Conservation (phyloP, 2,888 invertebrate genomes). For the Tetragonula carbonaria region DNA sequence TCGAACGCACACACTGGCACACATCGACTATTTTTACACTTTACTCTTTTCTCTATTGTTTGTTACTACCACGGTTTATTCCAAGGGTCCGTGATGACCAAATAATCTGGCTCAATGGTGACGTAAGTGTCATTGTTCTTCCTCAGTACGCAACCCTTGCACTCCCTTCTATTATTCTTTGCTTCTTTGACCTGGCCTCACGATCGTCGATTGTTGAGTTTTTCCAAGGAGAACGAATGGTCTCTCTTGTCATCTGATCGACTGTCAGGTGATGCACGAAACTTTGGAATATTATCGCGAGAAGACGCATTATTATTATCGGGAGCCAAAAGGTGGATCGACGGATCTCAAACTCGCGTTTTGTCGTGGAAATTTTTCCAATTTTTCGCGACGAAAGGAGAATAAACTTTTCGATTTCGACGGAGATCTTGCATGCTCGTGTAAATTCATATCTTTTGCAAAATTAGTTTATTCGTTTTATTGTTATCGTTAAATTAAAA, state of each 20-base stretch:
- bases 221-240: neutral
- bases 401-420: neutral
- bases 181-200: neutral
- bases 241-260: neutral
- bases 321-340: neutral
- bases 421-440: neutral
- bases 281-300: neutral
- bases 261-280: neutral
- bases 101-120: conserved; percentile 36
- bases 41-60: no score
- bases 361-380: neutral
- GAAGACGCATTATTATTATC: no score
- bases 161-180: neutral
- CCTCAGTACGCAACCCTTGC: neutral
- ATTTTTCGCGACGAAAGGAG: neutral
- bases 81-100: no score
- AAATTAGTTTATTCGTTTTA: no score
- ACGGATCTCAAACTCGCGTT: neutral
- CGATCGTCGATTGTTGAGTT: neutral
- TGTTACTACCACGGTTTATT: no score
- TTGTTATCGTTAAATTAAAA: no score
- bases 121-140: conserved; percentile 24
- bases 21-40: no score
- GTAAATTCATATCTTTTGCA: neutral
- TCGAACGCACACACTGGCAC: no score